Conservation (phyloP, 2,888 invertebrate genomes). For the Volucella bombylans region DNA sequence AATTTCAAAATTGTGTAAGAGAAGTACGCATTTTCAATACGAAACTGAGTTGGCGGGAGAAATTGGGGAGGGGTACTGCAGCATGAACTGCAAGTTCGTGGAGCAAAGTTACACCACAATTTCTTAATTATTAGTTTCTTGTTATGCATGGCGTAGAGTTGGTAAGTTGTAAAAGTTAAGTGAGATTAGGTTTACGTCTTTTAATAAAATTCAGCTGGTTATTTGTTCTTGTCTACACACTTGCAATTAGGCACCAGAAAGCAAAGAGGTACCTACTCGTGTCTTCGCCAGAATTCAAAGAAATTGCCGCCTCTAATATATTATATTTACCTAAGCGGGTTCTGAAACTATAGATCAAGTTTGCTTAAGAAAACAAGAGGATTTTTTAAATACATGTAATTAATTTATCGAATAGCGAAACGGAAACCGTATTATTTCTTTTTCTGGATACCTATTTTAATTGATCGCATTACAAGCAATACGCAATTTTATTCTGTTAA, state of each 20-base stretch:
- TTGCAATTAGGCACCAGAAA: slow-evolving; percentile 58
- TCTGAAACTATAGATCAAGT: too few relatives aligned
- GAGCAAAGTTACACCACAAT: slow-evolving; percentile 52
- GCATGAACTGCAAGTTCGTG: slow-evolving; percentile 31
- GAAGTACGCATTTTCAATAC: slow-evolving; percentile 33
- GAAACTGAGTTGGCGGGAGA: slow-evolving; percentile 7
- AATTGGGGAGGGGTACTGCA: too few relatives aligned
- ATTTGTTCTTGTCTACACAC: slow-evolving; percentile 48
- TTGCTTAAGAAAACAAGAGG: too few relatives aligned
- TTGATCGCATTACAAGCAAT: too few relatives aligned
- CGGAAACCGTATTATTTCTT: too few relatives aligned
- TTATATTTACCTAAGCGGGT: not conserved
- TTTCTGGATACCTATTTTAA: too few relatives aligned
- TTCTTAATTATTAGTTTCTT: slow-evolving; percentile 66
- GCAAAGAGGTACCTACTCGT: slow-evolving; percentile 25
- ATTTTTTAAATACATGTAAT: too few relatives aligned
- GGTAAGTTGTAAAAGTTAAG: slow-evolving; percentile 26
- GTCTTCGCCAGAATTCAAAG: not conserved
- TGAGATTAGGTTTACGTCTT: not conserved
- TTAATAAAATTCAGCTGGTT: slow-evolving; percentile 41
- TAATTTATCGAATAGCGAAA: too few relatives aligned
- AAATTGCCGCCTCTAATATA: not conserved
- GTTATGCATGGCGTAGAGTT: slow-evolving; percentile 32
- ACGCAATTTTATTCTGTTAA: too few relatives aligned
- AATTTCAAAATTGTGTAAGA: slow-evolving; percentile 20